Evolutionary conservation across 2,797 vertebrate species (phyloP), one percentile per base, ranked within the genome.

Genomic region (Tamandua tetradactyla): DNA sequence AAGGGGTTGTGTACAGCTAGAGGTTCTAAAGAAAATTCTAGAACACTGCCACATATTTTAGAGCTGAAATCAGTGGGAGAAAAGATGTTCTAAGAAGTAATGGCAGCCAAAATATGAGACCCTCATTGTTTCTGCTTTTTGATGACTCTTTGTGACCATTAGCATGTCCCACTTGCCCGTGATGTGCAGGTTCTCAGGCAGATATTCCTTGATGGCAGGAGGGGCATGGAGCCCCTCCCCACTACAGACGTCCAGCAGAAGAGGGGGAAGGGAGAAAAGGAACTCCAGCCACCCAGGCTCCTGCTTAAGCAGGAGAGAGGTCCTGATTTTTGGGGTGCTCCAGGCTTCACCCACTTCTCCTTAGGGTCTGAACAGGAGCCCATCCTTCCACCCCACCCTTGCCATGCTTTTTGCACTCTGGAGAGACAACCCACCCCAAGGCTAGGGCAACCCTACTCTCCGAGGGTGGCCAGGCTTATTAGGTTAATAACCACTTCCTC

Each of bases 371-470:
- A 37, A 40, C 75, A 35, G 20, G 11, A 55, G 44, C 62, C 5
- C 20, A 15, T 32, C 32, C 32, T 64, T 55, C 57, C 18, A n/a
- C 6, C 6, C 10, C 37, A 11, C 3, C 15, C 32, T 87, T 79
- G 30, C 44, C n/a, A 23, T 4, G 44, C 20, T 30, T 44, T 35
- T 23, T 72, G 22, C 68, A 35, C 15, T 75, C 83, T 74, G 23
- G 89, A 57, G 44, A 75, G 81, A 68, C 7, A 17, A 25, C 7
- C n/a, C 0, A 1, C 25, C 59, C n/a, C 0, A 0, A 87, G 59
- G 52, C 55, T 75, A 9, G 87, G 37, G 15, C 15, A 57, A n/a
- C 59, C 82, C 55, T 32, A 37, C 32, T 55, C 22, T 68, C 44
- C 69, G 52, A 85, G 52, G 9, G 17, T 35, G 68, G 20, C 37